phyloP scores from a whole-genome alignment of 2,113 vertebrate genomes.

The Anas platyrhynchos region DNA sequence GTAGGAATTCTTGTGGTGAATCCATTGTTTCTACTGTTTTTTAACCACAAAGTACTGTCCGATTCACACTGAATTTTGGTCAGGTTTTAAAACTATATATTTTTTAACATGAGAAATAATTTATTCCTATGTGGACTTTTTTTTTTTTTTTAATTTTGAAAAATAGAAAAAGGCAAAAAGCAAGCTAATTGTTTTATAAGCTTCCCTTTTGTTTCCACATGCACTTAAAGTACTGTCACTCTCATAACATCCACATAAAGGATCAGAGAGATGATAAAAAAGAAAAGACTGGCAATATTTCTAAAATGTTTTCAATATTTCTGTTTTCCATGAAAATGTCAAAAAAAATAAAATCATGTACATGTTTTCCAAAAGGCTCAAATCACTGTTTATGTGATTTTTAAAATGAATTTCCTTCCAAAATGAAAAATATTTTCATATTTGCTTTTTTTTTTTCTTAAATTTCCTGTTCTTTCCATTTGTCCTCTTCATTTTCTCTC shows the following conservation, averaged over 20 bases:
- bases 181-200: background rate
- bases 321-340: background rate
- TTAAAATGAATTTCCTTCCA: background rate
- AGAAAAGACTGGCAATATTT: background rate
- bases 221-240: background rate
- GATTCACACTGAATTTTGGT: background rate
- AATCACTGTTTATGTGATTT: background rate
- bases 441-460: background rate
- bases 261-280: background rate
- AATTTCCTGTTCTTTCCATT: background rate
- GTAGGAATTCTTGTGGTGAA: background rate
- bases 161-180: background rate
- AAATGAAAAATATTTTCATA: background rate
- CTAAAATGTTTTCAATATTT: background rate
- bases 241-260: background rate
- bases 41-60: background rate
- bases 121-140: background rate
- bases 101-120: background rate
- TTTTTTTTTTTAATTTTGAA: background rate
- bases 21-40: background rate
- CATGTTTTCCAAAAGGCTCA: background rate
- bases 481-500: background rate
- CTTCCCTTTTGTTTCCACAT: background rate
- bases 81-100: background rate
- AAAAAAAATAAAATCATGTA: background rate